phyloP scores from a whole-genome alignment of 64 coral and sea anemone genomes.

The Pachyseris speciosa region DNA sequence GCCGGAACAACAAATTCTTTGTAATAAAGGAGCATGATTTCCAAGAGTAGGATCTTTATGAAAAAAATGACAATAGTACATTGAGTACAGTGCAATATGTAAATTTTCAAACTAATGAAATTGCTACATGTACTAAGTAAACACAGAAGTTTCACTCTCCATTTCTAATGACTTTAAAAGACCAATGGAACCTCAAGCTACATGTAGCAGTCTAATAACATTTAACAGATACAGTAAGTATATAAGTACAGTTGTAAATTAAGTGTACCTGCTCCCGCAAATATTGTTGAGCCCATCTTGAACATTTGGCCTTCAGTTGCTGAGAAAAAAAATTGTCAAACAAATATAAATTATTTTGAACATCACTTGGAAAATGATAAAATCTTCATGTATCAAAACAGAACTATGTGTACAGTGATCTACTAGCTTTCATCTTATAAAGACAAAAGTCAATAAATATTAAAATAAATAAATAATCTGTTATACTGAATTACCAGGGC shows the following conservation, averaged over 20 bases:
- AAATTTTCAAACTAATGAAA: too few relatives aligned
- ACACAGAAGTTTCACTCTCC: too few relatives aligned
- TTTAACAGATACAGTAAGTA: neutral
- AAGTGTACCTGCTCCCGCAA: constrained; percentile 78
- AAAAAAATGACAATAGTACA: too few relatives aligned
- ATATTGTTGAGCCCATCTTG: constrained; percentile 68
- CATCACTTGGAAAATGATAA: neutral
- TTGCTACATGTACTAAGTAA: too few relatives aligned
- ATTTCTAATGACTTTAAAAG: too few relatives aligned
- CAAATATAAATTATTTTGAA: neutral
- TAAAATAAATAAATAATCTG: neutral
- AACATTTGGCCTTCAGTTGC: constrained; percentile 66
- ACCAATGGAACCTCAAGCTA: neutral
- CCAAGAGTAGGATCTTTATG: constrained; percentile 78
- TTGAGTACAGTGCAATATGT: too few relatives aligned
- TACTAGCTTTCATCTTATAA: too few relatives aligned
- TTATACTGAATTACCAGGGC: too few relatives aligned
- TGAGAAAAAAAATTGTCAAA: neutral
- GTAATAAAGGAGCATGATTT: constrained; percentile 90
- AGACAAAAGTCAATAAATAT: too few relatives aligned
- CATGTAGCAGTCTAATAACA: neutral
- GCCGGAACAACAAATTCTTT: constrained; percentile 82
- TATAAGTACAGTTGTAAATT: neutral
- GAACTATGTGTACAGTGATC: too few relatives aligned
- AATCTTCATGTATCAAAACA: too few relatives aligned